A percentile compares a stretch with the other conserved stretches of the same genome.
phyloP scores from a whole-genome alignment of 2,888 invertebrate species.

The Geophilus truncorum region DNA sequence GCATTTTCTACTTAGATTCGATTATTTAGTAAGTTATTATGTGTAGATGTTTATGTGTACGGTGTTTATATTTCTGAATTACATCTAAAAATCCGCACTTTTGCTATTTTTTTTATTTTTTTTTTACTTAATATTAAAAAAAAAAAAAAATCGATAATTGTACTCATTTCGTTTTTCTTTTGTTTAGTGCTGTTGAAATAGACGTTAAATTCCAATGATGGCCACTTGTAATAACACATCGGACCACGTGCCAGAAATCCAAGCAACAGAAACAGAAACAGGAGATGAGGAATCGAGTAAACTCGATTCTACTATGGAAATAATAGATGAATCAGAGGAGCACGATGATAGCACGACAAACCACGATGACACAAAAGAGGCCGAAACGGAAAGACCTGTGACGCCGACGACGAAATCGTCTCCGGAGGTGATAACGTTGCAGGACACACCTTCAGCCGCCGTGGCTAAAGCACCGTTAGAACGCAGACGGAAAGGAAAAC shows the following conservation, averaged over 20 bases:
- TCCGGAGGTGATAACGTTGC: not conserved
- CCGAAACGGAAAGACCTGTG: not conserved
- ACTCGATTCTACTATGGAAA: not conserved
- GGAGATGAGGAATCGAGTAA: not conserved
- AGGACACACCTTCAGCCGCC: not conserved
- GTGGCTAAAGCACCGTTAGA: not conserved
- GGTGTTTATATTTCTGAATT: too few species aligned
- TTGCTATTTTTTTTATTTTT: too few species aligned
- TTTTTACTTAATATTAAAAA: not conserved
- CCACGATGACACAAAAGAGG: not conserved
- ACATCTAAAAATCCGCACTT: too few species aligned
- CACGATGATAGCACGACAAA: not conserved
- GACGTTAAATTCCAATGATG: not conserved
- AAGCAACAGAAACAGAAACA: not conserved
- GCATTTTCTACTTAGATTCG: not conserved
- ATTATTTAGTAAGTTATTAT: not conserved
- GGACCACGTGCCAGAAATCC: not conserved
- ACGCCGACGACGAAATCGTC: not conserved
- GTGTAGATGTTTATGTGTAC: too few species aligned
- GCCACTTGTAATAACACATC: not conserved
- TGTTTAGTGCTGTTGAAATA: constrained; percentile 11
- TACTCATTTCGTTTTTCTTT: not conserved
- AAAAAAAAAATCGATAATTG: not conserved
- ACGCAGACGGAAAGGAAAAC: not conserved
- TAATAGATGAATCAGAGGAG: not conserved